Evolutionary conservation across 2,797 vertebrate species (phyloP), one percentile per base, ranked within the genome.

Genomic region (Poeciliopsis gracilis): DNA sequence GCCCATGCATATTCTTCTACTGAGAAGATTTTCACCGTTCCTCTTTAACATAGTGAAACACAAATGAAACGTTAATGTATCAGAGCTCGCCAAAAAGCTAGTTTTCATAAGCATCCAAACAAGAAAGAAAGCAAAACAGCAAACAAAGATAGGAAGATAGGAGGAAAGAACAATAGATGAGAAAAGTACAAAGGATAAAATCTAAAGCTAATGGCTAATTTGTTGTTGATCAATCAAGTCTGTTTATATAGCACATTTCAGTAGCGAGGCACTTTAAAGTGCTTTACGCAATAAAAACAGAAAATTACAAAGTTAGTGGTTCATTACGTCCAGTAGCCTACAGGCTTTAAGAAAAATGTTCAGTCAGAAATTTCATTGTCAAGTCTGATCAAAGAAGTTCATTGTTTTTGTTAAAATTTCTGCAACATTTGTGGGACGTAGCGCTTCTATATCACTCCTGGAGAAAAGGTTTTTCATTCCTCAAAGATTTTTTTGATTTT

Each of bases 11-110:
- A 0, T 46, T 43, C 66, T 69, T 41, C 61, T 72, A 46, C 67
- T 76, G 59, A 49, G 28, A 36, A 72, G 47, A 47, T 46, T 59
- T 45, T 57, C 82, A 43, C 25, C 71, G 74, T 6, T 6, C 71
- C 73, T 46, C 63, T 36, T 63, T 80, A 53, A 73, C 72, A 20
- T 61, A 73, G 10, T 43, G 41, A 43, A 11, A 43, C 41, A 41
- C 25, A 46, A 46, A 6, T 16, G 7, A 45, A 70, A 70, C 9
- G 6, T 70, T 70, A 70, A 46, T 28, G 25, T 15, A 16, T 3
- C 66, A 13, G 10, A 43, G 36, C 23, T 67, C 0, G 38, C 23
- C 23, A 69, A 41, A 67, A 41, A 0, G 11, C 20, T 25, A 41
- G 18, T 67, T 23, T 41, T 25, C 23, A 69, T 13, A n/a, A 43